Evolutionary conservation across 2,888 invertebrate species (phyloP), one percentile per base, ranked within the genome.

Genomic region (Bellardia pandia): DNA sequence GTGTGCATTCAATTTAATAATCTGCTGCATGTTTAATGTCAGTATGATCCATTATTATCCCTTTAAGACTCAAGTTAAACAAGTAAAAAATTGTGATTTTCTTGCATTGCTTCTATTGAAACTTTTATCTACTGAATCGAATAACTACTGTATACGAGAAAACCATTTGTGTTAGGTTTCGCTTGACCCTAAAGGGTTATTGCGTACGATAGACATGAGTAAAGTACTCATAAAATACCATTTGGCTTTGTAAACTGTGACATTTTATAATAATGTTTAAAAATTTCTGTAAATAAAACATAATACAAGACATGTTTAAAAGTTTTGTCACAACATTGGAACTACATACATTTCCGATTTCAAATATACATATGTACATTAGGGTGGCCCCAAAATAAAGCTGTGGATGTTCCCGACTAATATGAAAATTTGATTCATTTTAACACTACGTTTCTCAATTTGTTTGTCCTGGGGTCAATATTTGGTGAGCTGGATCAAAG

Each of bases 1-100:
- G 78, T 69, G 78, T 42, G 78, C 78, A 58, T 69, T 68, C 69
- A 45, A 42, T 78, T 78, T 45, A 78, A 58, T 78, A 78, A 69
- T 58, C 45, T 60, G 68, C 42, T 68, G 68, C 42, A 77, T 77
- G 68, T 77, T 77, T 77, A 56, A 77, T 77, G 66, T 56, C 77
- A 68, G 58, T 56, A 40, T 45, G 66, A 56, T 66, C 66, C 66
- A 77, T 77, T 68, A 68, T 56, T 74, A 68, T 68, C 53, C 51
- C 62, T 71, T 71, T 71, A 53, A 71, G 69, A 71, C 53, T n/a
- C 33, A n/a, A 51, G 69, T 69, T 51, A n/a, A 71, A 71, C n/a
- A 37, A 64, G 37, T 37, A 71, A 37, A 23, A 71, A 30, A 71
- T 71, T 53, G 16, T 53, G 69, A 37, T 71, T 53, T 33, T 71